Percentiles rank a stretch among this genome's conserved stretches.
phyloP scores from a whole-genome alignment of 2,113 vertebrate genomes.

The Salminus brasiliensis region DNA sequence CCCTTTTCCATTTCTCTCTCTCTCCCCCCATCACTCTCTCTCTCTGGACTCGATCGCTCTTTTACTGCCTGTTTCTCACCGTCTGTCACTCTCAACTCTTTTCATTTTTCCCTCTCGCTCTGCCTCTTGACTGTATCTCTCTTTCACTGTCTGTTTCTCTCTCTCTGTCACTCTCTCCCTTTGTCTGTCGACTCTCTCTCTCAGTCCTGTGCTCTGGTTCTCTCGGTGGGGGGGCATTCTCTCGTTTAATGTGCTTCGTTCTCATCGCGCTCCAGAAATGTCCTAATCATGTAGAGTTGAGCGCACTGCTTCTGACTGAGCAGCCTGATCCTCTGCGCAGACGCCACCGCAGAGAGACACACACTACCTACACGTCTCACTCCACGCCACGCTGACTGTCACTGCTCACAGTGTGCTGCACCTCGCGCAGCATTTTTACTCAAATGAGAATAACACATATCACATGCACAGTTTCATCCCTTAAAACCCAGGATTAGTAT shows the following conservation, averaged over 20 bases:
- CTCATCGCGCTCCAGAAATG: slow-evolving; percentile 2
- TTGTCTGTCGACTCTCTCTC: not conserved
- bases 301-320: not conserved
- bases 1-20: slow-evolving; percentile 4
- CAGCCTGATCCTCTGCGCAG: slow-evolving; percentile 14
- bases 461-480: not conserved
- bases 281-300: slow-evolving; percentile 37
- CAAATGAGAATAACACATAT: not conserved
- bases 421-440: not conserved
- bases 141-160: slow-evolving; percentile 8
- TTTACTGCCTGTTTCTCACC: slow-evolving; percentile 1
- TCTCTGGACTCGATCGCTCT: slow-evolving; percentile 32
- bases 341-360: not conserved
- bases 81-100: not conserved
- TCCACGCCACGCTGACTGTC: slow-evolving; percentile 1
- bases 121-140: slow-evolving; percentile 30
- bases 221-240: not conserved
- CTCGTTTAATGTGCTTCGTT: slow-evolving; percentile 24
- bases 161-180: slow-evolving; percentile 21
- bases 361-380: not conserved
- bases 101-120: too few relatives aligned
- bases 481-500: not conserved
- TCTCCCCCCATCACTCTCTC: not conserved
- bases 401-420: not conserved
- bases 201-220: not conserved